Conservation (phyloP, 2,113 vertebrate genomes). For the Thunnus thynnus region DNA sequence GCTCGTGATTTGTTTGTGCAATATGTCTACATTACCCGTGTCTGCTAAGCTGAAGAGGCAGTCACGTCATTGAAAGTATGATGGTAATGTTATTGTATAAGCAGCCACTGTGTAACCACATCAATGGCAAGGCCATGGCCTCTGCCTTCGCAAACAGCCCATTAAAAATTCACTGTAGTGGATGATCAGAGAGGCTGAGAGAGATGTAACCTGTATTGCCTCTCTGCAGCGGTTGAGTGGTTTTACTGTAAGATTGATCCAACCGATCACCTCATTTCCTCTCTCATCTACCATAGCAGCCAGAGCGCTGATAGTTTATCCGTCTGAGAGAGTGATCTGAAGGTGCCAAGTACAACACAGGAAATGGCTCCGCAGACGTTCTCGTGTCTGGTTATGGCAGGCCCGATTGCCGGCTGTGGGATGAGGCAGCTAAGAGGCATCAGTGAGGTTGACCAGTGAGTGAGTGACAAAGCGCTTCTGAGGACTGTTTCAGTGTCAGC, state of each 20-base stretch:
- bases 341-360: constrained; percentile 74
- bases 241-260: constrained; percentile 76
- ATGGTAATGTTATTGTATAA: constrained; percentile 45
- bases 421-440: constrained; percentile 47
- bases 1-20: constrained; percentile 58
- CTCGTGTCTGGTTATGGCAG: constrained; percentile 54
- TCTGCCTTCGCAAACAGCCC: constrained; percentile 46
- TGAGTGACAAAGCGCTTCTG: constrained; percentile 55
- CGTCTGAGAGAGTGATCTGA: constrained; percentile 65
- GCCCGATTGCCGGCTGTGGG: constrained; percentile 50
- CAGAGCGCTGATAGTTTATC: constrained; percentile 61
- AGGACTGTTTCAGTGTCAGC: constrained; percentile 51
- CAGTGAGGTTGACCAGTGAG: constrained; percentile 41
- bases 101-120: constrained; percentile 46
- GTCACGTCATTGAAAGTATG: constrained; percentile 44
- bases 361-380: constrained; percentile 63
- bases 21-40: constrained; percentile 44
- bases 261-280: constrained; percentile 77
- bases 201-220: constrained; percentile 59
- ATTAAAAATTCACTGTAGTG: constrained; percentile 48
- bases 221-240: constrained; percentile 66
- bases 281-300: constrained; percentile 59
- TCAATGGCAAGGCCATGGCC: constrained; percentile 35
- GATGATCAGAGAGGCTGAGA: constrained; percentile 51
- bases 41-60: constrained; percentile 37